Evolutionary conservation across 2,888 invertebrate genomes (phyloP).

Genomic region (Leptopilina syphax): DNA sequence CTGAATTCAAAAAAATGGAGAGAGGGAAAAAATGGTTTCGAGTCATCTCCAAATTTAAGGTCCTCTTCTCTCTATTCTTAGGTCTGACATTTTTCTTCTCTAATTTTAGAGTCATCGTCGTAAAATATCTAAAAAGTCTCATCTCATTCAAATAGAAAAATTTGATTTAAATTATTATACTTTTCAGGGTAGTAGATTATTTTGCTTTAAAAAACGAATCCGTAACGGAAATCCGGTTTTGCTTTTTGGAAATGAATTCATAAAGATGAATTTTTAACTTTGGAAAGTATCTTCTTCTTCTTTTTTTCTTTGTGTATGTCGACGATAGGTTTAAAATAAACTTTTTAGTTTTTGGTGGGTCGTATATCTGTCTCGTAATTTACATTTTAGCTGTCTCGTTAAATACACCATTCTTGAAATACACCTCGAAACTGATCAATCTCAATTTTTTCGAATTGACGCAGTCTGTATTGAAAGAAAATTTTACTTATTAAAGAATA

Average conservation of each 20-base stretch:
- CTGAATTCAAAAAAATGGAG: background rate
- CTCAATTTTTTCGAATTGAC: background rate
- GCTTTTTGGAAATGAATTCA: background rate
- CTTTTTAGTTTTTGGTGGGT: slow-evolving; percentile 54
- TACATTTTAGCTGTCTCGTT: slow-evolving; percentile 24
- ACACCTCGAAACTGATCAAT: background rate
- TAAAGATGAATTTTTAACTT: background rate
- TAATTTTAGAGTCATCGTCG: slow-evolving; percentile 1
- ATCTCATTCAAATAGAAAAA: background rate
- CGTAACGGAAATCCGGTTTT: slow-evolving; percentile 19
- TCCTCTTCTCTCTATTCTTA: slow-evolving; percentile 22
- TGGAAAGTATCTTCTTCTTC: background rate
- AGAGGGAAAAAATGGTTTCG: slow-evolving; percentile 2
- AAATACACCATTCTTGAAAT: slow-evolving; percentile 11
- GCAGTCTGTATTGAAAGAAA: no score
- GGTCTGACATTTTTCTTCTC: slow-evolving; percentile 11
- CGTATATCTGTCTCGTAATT: slow-evolving; percentile 22
- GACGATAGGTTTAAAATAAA: slow-evolving; percentile 53
- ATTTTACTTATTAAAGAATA: no score
- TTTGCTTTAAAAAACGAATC: background rate
- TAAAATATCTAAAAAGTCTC: background rate
- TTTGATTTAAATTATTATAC: background rate
- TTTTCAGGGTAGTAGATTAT: background rate
- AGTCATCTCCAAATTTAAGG: slow-evolving; percentile 26
- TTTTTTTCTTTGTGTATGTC: slow-evolving; percentile 34